Base-by-base conservation (phyloP, 1,140 invertebrate genomes). In the Bombus terrestris region DNA sequence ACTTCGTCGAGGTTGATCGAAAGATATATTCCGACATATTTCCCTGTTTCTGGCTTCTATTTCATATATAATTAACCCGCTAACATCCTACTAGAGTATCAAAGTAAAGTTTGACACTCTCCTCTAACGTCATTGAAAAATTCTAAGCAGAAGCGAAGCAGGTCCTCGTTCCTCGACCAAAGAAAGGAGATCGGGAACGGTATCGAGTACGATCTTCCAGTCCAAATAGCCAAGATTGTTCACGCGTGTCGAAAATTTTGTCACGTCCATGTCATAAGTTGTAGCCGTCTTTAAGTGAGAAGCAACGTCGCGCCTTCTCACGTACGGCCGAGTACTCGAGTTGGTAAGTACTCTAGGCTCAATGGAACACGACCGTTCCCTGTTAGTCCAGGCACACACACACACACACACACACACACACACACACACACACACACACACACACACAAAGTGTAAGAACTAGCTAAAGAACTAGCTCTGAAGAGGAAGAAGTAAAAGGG, bases 191-290 rank as follows among this genome's bases (percentile, higher is more conserved):
- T 53, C 47, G 47, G 18, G 47, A 22, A 8, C 18, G 47, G 6
- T 53, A 53, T 53, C 59, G 28, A 62, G 12, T 13, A 1, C 59
- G 28, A 12, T 62, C 28, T n/a, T 12, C 28, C 59, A n/a, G 59
- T 12, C 57, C 57, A 28, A 59, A 25, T 28, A 59, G 28, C 12
- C 59, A n/a, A n/a, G 28, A 3, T 62, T n/a, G 28, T 62, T n/a
- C 59, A 62, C 59, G 59, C 59, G 28, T 62, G 59, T 86, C 76
- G 62, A 73, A 86, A 92, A 92, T 92, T 93, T 85, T 81, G 88
- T 93, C 91, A 93, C 92, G 91, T 91, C 81, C 88, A 74, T 88
- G 88, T 92, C 90, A 86, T 92, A 91, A 93, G 91, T 93, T 86
- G 86, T 89, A 80, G 81, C 64, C 87, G 87, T 81, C 86, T 93